Base-by-base conservation (phyloP, 2,888 invertebrate species). In the Plebejus anna region DNA sequence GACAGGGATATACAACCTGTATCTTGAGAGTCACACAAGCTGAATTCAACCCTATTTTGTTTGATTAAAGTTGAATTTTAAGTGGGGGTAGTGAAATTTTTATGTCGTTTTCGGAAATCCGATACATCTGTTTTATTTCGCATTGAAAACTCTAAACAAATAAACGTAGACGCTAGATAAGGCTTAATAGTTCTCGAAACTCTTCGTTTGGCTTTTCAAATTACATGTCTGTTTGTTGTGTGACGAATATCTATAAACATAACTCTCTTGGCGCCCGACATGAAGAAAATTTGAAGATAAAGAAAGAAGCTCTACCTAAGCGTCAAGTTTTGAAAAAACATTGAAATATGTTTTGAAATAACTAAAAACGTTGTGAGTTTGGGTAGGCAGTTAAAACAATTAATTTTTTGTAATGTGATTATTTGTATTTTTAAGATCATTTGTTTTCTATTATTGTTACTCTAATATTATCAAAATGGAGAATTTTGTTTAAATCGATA, bases 131-230 rank as follows among this genome's bases (percentile, higher is more conserved):
- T 93, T 92, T 92, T 92, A 89, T 87, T 92, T 87, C 91, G 86
- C 89, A 90, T 89, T 90, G 91, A 89, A 89, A 90, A 90, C 90
- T 91, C 90, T 90, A 92, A 92, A 93, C 92, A 93, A 92, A 93
- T 93, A 92, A 92, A 92, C 89, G 88, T 87, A 88, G 84, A 85
- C 82, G 82, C 81, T 81, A 89, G 92, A 93, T 92, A 93, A 92
- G 90, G 88, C 89, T 90, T 88, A 86, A 88, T 85, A 84, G 83
- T 86, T 85, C 83, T 89, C 89, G 89, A 89, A 72, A 72, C 72
- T 42, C n/a, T 72, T 28, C 72, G 51, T 73, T 73, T 72, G 47
- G 28, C 72, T 47, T 72, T 73, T 11, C 22, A 72, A 42, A 72
- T 47, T 22, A 72, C 42, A 51, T 73, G 51, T 32, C 32, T 51